Evolutionary conservation across 1,140 invertebrate species (phyloP).

Genomic region (Rhopalosiphum maidis): DNA sequence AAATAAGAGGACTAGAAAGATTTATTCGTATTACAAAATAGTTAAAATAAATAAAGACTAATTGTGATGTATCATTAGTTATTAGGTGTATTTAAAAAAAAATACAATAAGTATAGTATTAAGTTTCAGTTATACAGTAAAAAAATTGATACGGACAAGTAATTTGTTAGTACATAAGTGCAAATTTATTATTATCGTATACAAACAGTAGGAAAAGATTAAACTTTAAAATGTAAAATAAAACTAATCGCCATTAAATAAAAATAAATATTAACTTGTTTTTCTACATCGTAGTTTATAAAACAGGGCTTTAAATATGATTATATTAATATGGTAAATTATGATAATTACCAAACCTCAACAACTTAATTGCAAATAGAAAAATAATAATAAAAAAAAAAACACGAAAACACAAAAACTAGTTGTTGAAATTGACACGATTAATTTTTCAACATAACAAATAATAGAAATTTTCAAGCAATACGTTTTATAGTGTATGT

Average conservation of each 20-base stretch:
- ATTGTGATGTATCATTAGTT: background rate
- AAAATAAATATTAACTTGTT: background rate
- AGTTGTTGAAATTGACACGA: background rate
- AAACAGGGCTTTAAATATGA: background rate
- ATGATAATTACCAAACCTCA: background rate
- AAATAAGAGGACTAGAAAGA: slow-evolving; percentile 9
- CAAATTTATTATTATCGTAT: slow-evolving; percentile 6
- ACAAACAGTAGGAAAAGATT: background rate
- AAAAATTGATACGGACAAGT: slow-evolving; percentile 3
- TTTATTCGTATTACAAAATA: slow-evolving; percentile 18
- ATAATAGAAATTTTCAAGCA: background rate
- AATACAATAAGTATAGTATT: background rate
- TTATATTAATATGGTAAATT: background rate
- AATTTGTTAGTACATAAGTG: slow-evolving; percentile 30
- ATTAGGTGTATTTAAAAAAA: background rate
- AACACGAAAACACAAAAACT: background rate
- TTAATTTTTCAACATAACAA: background rate
- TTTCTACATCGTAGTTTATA: background rate
- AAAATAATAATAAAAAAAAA: background rate
- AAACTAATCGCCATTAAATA: slow-evolving; percentile 8
- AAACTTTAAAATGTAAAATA: background rate
- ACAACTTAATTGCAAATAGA: background rate
- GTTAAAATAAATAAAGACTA: background rate
- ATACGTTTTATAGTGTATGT: background rate
- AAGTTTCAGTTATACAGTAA: background rate